phyloP scores from a whole-genome alignment of 2,113 vertebrate species.

The Bombycilla garrulus region DNA sequence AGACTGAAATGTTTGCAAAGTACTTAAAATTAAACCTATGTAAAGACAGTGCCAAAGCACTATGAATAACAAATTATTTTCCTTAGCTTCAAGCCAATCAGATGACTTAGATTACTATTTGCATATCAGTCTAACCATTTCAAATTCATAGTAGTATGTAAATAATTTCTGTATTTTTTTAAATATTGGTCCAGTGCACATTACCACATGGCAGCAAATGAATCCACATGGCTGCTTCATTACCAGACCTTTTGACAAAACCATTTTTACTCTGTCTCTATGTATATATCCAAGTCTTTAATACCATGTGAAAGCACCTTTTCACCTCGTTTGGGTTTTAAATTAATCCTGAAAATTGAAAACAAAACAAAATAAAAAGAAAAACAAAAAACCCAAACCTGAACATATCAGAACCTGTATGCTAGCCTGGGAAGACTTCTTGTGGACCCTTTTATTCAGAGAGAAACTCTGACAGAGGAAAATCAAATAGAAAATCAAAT shows the following conservation, averaged over 20 bases:
- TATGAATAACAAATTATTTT: neutral
- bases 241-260: neutral
- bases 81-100: neutral
- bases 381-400: neutral
- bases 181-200: neutral
- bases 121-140: neutral
- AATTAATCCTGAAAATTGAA: neutral
- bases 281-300: neutral
- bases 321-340: neutral
- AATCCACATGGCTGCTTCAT: neutral
- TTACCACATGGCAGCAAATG: rapidly evolving
- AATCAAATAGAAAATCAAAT: conserved; percentile 12
- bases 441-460: neutral
- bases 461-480: neutral
- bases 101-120: conserved; percentile 7
- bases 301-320: neutral
- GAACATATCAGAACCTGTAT: neutral
- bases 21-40: neutral
- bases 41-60: neutral
- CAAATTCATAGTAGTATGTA: neutral
- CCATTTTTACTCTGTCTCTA: neutral
- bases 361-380: neutral
- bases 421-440: neutral
- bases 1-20: conserved; percentile 1
- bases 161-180: neutral